Evolutionary conservation across 2,888 invertebrate species (phyloP), one percentile per base, ranked within the genome.

Genomic region (Limnephilus marmoratus): DNA sequence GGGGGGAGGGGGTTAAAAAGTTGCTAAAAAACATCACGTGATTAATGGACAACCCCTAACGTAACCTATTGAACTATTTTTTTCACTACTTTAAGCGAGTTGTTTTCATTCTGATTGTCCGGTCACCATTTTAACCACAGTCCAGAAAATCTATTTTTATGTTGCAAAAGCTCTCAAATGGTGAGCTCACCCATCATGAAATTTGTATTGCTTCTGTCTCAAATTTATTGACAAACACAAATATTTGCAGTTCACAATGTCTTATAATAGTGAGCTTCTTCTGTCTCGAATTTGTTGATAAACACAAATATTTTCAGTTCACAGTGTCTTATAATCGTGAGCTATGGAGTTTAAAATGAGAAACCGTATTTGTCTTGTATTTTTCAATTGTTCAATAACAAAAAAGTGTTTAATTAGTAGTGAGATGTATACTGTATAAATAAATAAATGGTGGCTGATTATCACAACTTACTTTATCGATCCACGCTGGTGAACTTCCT

Each of bases 401-500:
- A 24, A 68, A 68, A 68, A 68, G 68, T 18, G 53, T 49, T 49
- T 12, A 49, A 49, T 12, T 49, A 18, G 53, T 15, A 53, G 15
- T 53, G 53, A 18, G 5, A 1, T 53, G 13, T 3, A 85, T 85
- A 15, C 2, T 45, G 34, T 37, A 31, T 37, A 2, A 24, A 85
- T 7, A 86, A 85, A 85, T 53, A 0, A 68, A 68, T n/a, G 24
- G 68, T 9, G 9, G 24, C 7, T 68, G 24, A 68, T 68, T 68
- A 68, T 1, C 1, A 18, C 24, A n/a, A 80, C 88, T 24, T 34
- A 98, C 98, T 97, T 98, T 98, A 94, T 98, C 97, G 94, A 97
- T 96, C 96, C 98, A 97, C 94, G 97, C 97, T 24, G 98, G 97
- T 90, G 97, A 97, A 94, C 97, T 97, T 81, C 98, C 98, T 88